Evolutionary conservation across 2,888 invertebrate species (phyloP).

Genomic region (Bugula neritina): DNA sequence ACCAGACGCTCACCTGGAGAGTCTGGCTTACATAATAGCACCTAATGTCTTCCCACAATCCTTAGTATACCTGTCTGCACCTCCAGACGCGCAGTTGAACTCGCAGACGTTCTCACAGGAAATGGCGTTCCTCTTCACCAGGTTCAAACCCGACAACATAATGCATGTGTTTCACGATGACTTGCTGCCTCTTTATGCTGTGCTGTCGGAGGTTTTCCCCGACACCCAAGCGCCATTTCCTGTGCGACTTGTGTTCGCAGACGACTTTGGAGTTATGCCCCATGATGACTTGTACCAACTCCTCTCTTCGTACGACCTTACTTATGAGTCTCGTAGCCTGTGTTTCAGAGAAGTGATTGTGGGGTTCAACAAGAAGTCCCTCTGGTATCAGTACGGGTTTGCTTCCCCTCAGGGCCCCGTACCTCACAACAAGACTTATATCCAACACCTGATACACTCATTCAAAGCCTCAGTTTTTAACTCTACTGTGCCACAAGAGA

Average conservation of each 20-base stretch:
- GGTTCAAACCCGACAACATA: constrained; percentile 58
- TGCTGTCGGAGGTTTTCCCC: constrained; percentile 40
- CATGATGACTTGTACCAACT: constrained; percentile 46
- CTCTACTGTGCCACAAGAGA: not conserved
- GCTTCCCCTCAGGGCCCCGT: constrained; percentile 53
- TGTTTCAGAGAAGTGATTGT: constrained; percentile 52
- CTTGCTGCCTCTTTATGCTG: constrained; percentile 54
- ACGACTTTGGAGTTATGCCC: constrained; percentile 41
- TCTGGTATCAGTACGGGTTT: constrained; percentile 58
- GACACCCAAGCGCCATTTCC: constrained; percentile 27
- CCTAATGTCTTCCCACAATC: constrained; percentile 6
- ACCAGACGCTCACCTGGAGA: not conserved
- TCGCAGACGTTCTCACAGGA: constrained; percentile 32
- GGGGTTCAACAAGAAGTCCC: constrained; percentile 51
- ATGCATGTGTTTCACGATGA: constrained; percentile 59
- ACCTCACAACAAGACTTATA: constrained; percentile 27
- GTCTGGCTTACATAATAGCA: not conserved
- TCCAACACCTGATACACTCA: not conserved
- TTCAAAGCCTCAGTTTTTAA: not conserved
- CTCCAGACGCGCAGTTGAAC: not conserved
- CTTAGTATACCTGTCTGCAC: not conserved
- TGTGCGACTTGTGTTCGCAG: constrained; percentile 45
- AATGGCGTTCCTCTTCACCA: constrained; percentile 44
- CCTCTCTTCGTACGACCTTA: constrained; percentile 38
- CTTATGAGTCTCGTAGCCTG: constrained; percentile 31